Evolutionary conservation across 2,888 invertebrate genomes (phyloP).

Genomic region (Leptopilina syphax): DNA sequence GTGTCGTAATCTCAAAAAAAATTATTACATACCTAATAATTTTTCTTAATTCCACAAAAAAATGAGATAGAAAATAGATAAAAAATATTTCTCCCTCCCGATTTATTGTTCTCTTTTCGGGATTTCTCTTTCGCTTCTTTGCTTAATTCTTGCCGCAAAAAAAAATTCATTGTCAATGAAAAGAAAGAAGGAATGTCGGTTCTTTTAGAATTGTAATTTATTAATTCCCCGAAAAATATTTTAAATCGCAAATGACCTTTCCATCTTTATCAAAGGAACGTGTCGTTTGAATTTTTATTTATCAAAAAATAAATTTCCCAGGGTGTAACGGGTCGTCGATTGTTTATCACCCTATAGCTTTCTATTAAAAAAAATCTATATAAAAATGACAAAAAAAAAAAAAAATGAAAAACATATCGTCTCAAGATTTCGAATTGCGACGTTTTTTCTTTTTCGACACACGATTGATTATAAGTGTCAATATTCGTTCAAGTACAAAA

Average conservation of each 20-base stretch:
- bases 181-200: background rate
- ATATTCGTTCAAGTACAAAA: slow-evolving; percentile 33
- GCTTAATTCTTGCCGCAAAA: background rate
- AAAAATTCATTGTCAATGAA: background rate
- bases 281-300: slow-evolving; percentile 14
- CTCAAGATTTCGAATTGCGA: slow-evolving; percentile 57
- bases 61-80: background rate
- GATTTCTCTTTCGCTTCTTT: slow-evolving; percentile 3
- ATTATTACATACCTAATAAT: too few relatives aligned
- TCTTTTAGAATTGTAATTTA: too few relatives aligned
- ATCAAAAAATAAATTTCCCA: background rate
- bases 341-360: slow-evolving; percentile 51
- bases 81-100: background rate
- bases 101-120: slow-evolving; percentile 1
- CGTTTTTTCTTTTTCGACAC: slow-evolving; percentile 47
- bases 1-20: background rate
- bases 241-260: background rate
- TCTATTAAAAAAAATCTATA: slow-evolving; percentile 55
- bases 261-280: slow-evolving; percentile 35
- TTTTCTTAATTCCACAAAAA: too few relatives aligned
- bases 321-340: slow-evolving; percentile 30
- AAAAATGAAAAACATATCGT: slow-evolving; percentile 61
- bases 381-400: slow-evolving; percentile 45
- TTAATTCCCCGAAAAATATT: too few relatives aligned
- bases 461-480: slow-evolving; percentile 12